Percentiles rank a stretch among this genome's conserved stretches.
Evolutionary conservation across 2,797 vertebrate species (phyloP).

Genomic region (Cryptoblepharus egeriae): DNA sequence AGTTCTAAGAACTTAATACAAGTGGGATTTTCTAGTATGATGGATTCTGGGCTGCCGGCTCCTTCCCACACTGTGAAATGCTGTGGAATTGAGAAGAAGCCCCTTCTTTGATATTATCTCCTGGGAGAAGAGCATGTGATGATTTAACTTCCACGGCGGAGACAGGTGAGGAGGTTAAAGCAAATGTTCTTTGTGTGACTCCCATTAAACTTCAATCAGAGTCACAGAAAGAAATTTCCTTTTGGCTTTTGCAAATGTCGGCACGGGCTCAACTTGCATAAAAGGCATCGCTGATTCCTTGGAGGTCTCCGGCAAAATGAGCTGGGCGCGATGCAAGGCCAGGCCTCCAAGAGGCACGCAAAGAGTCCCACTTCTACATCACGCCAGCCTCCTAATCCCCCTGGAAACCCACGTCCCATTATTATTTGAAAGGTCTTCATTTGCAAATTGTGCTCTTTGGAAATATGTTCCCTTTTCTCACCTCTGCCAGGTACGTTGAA

Average conservation of each 20-base stretch:
- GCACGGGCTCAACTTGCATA: conserved; percentile 78
- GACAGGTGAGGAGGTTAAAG: conserved; percentile 78
- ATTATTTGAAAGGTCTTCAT: conserved; percentile 78
- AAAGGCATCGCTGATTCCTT: conserved; percentile 78
- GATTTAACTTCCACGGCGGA: conserved; percentile 62
- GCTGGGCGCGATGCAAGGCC: conserved; percentile 76
- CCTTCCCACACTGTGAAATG: conserved; percentile 63
- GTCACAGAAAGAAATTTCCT: conserved; percentile 79
- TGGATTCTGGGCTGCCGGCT: conserved; percentile 35
- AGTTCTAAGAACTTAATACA: no score
- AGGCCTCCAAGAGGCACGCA: conserved; percentile 68
- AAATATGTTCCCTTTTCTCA: background rate
- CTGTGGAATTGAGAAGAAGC: conserved; percentile 72
- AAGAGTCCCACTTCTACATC: conserved; percentile 73
- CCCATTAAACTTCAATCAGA: conserved; percentile 80
- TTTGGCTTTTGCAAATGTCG: conserved; percentile 73
- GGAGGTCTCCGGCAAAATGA: conserved; percentile 75
- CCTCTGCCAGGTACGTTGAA: no score
- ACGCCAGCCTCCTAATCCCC: conserved; percentile 75
- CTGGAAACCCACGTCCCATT: conserved; percentile 62
- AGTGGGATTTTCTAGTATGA: no score
- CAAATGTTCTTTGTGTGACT: conserved; percentile 77
- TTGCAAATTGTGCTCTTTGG: conserved; percentile 77
- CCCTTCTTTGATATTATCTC: conserved; percentile 54
- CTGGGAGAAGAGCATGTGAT: conserved; percentile 61